Evolutionary conservation across 1,140 invertebrate genomes (phyloP), one percentile per base, ranked within the genome.

Genomic region (Scaptomyza montana): DNA sequence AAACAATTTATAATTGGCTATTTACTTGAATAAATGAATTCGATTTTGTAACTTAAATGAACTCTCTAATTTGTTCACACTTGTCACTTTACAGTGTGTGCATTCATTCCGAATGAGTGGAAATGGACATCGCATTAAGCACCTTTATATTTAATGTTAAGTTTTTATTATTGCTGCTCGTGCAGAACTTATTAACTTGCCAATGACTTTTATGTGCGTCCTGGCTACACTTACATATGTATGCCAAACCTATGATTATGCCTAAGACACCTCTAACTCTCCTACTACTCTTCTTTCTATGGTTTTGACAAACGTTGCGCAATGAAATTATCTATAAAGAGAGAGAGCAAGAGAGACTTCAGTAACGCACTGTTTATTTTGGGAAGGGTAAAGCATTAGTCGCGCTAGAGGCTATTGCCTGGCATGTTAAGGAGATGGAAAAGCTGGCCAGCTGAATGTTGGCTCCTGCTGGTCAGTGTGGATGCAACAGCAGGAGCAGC

Each of bases 61-160:
- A 10, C 12, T 28, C 25, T 28, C 21, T 16, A 28, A 8, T 33
- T 3, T 30, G n/a, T 51, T 51, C 28, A 9, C 50, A 28, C 6
- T 43, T 19, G 41, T 9, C 54, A 25, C n/a, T 10, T 54, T 19
- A 25, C 61, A 43, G n/a, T 47, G 55, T 47, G 10, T 39, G 55
- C 47, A 49, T 10, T 66, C 69, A 72, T 47, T 65, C 49, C 66
- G 57, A 64, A 19, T 64, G 65, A 82, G 61, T 78, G 66, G 25
- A 8, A 41, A 64, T 46, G 47, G 51, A 62, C 77, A 64, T 60
- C 43, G 55, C 61, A 25, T 69, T 71, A 67, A 89, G 80, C 79
- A 89, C 85, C 84, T 80, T 89, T 78, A 84, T 80, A 78, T 80
- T 84, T 89, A 78, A 89, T 87, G 84, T 87, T 77, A 63, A 70